Evolutionary conservation across 2,888 invertebrate genomes (phyloP).

Genomic region (Acrocera orbiculus): DNA sequence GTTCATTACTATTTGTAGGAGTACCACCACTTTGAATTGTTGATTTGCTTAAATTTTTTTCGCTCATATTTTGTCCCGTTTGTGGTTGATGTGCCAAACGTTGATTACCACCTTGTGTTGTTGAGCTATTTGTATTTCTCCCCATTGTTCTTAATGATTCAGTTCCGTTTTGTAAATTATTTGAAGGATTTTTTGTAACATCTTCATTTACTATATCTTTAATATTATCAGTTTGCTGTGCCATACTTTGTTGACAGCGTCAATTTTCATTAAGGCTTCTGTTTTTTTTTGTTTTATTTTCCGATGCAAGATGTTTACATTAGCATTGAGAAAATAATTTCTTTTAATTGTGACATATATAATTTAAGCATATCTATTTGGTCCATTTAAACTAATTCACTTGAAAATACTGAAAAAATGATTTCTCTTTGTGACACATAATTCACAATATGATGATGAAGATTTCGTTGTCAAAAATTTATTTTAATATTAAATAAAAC

Average conservation of each 20-base stretch:
- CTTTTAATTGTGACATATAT: too few species aligned
- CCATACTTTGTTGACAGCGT: constrained; percentile 13
- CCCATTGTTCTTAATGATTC: constrained; percentile 9
- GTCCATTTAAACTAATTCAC: too few species aligned
- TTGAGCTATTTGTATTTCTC: constrained; percentile 13
- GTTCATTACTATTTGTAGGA: constrained; percentile 5
- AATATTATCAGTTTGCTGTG: constrained; percentile 18
- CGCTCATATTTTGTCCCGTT: constrained; percentile 9
- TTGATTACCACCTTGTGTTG: constrained; percentile 5
- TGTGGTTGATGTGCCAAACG: constrained; percentile 14
- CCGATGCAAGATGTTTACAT: too few species aligned
- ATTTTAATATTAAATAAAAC: too few species aligned
- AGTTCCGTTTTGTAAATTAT: constrained; percentile 16
- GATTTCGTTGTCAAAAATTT: too few species aligned
- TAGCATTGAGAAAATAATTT: too few species aligned
- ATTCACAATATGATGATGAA: too few species aligned
- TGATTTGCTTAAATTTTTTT: constrained; percentile 6
- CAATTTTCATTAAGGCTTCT: neutral
- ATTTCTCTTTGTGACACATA: too few species aligned
- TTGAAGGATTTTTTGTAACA: constrained; percentile 10
- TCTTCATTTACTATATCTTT: too few species aligned
- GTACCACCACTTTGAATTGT: constrained; percentile 7
- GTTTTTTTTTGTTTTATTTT: constrained; percentile 2
- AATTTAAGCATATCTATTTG: too few species aligned
- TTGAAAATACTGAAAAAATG: too few species aligned